Conservation (phyloP, 2,113 vertebrate species). For the Megaleporinus macrocephalus region DNA sequence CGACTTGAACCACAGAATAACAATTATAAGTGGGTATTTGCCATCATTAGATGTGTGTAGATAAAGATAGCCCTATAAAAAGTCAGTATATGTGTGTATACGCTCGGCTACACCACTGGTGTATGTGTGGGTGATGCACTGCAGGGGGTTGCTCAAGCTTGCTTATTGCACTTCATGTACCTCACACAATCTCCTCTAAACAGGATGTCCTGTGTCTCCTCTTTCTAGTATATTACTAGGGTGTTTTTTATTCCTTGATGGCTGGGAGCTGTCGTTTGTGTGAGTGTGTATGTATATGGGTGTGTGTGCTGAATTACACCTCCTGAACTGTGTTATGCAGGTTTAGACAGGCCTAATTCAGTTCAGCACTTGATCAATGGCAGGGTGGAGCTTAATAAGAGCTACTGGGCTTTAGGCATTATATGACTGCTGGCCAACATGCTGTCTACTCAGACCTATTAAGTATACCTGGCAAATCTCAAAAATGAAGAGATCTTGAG, state of each 20-base stretch:
- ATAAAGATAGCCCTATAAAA: too few relatives aligned
- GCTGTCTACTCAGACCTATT: too few relatives aligned
- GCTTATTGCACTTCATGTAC: conserved; percentile 55
- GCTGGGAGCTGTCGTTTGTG: neutral
- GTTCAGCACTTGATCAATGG: neutral
- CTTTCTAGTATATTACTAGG: neutral
- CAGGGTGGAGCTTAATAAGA: neutral
- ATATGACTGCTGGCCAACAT: neutral
- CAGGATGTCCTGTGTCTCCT: neutral
- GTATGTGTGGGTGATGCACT: conserved; percentile 19
- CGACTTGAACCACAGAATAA: too few relatives aligned
- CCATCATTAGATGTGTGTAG: too few relatives aligned
- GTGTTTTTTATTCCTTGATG: neutral
- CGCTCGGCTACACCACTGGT: too few relatives aligned
- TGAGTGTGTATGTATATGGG: neutral
- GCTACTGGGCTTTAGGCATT: neutral
- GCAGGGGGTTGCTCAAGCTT: conserved; percentile 57
- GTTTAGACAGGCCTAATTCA: neutral
- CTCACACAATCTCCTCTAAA: conserved; percentile 44
- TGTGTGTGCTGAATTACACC: neutral
- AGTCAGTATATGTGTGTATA: too few relatives aligned
- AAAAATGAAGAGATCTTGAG: too few relatives aligned
- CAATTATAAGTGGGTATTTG: too few relatives aligned
- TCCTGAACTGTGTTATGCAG: neutral
- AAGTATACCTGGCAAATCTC: too few relatives aligned